phyloP scores from a whole-genome alignment of 2,797 vertebrate species.

The Bucorvus abyssinicus region DNA sequence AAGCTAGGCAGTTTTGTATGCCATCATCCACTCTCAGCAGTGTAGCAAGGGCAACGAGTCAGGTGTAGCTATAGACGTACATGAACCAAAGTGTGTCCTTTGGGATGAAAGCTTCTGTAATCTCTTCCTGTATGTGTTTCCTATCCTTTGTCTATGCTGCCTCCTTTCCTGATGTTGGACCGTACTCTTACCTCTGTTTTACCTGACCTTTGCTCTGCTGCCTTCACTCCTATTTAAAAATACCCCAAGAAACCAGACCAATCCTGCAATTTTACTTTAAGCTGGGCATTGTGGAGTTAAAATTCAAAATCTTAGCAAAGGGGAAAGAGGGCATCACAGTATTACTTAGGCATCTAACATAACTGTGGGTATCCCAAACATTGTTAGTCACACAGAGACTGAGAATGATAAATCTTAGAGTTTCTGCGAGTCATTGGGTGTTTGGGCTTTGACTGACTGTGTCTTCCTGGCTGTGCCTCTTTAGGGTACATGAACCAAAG shows the following conservation, averaged over 20 bases:
- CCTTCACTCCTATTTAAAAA: neutral
- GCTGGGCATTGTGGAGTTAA: neutral
- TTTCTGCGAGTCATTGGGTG: neutral
- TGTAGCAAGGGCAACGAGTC: neutral
- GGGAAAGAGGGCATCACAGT: neutral
- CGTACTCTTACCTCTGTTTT: fast-evolving
- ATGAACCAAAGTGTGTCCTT: neutral
- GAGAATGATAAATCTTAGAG: neutral
- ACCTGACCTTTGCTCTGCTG: neutral
- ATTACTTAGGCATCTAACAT: neutral
- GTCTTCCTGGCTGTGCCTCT: neutral
- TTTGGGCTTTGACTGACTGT: neutral
- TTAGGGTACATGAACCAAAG: neutral
- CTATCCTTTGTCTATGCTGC: neutral
- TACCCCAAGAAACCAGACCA: neutral
- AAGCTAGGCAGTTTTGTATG: neutral
- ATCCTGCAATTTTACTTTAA: neutral
- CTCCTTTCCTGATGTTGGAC: neutral
- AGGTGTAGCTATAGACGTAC: neutral
- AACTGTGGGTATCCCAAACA: neutral
- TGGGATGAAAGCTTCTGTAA: neutral
- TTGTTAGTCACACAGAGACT: neutral
- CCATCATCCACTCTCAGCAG: neutral
- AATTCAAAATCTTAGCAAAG: neutral
- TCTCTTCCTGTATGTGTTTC: neutral